phyloP scores from a whole-genome alignment of 2,888 invertebrate genomes.

The Pseudococcus longispinus region DNA sequence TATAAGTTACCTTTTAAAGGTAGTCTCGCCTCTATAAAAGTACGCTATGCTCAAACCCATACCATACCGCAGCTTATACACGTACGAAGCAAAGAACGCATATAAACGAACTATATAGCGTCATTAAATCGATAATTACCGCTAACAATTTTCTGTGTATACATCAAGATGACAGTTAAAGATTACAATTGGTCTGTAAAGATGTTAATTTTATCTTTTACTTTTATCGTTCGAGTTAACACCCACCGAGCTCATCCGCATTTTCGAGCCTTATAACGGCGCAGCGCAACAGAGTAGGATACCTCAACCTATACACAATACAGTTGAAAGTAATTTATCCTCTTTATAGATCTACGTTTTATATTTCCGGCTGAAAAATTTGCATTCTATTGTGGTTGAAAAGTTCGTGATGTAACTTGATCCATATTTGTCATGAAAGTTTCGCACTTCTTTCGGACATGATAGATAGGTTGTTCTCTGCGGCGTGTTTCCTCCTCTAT shows the following conservation, averaged over 20 bases:
- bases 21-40: conserved; percentile 14
- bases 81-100: not conserved
- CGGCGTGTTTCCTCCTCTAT: not conserved
- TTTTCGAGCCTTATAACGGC: not conserved
- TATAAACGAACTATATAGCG: conserved; percentile 7
- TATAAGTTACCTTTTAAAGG: conserved; percentile 11
- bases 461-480: conserved; percentile 17
- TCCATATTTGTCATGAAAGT: conserved; percentile 43
- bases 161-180: conserved; percentile 41
- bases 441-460: conserved; percentile 22
- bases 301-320: not conserved
- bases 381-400: conserved; percentile 31
- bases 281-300: not conserved
- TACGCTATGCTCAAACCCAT: too few species aligned
- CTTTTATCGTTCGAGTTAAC: conserved; percentile 25
- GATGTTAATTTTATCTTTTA: conserved; percentile 29
- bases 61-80: too few species aligned
- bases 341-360: conserved; percentile 18
- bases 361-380: conserved; percentile 32
- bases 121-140: conserved; percentile 45
- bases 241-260: conserved; percentile 42
- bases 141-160: conserved; percentile 30
- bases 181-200: conserved; percentile 38
- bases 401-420: conserved; percentile 41
- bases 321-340: conserved; percentile 43